Evolutionary conservation across 2,888 invertebrate species (phyloP), one percentile per base, ranked within the genome.

Genomic region (Drosophila nr. perissopoda): DNA sequence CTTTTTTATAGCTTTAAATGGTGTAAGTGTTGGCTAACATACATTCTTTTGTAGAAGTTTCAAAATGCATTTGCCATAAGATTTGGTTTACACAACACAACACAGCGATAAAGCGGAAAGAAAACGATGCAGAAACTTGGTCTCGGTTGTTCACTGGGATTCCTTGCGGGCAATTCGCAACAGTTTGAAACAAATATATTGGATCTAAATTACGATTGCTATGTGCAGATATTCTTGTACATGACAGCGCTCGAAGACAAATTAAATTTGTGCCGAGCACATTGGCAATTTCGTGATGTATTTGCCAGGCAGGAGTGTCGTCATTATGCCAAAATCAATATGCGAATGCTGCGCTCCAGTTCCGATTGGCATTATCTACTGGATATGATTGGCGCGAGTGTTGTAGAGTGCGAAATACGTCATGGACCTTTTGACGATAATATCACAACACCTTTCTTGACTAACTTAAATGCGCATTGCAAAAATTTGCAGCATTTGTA

Each of bases 201-300:
- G 11, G 70, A 90, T 8, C 56, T 86, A 1, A 90, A 90, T 40
- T 88, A 86, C 34, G 83, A 88, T n/a, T 86, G 87, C 38, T 67
- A 59, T 52, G 38, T 60, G 51, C 54, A 81, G 34, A 89, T 90
- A 69, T 82, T 76, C 42, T 69, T 78, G 1, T 72, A 85, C 42
- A 29, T 86, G 3, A 65, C 18, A 25, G 52, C 59, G 2, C 71
- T 82, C 13, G 82, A 80, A 6, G 86, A 88, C 59, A 71, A 82
- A 34, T n/a, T 86, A 7, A 87, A 76, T 60, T 49, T 83, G n/a
- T 70, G 69, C 16, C 66, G 81, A 16, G 58, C 76, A 4, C 89
- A 85, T 70, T 42, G 71, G 5, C 59, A 67, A 16, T 76, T 84
- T 16, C 29, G 52, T 1, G 60, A 79, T 8, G 79, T 83, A 1